Base-by-base conservation (phyloP, 1,140 invertebrate species). In the Neodiprion virginianus region DNA sequence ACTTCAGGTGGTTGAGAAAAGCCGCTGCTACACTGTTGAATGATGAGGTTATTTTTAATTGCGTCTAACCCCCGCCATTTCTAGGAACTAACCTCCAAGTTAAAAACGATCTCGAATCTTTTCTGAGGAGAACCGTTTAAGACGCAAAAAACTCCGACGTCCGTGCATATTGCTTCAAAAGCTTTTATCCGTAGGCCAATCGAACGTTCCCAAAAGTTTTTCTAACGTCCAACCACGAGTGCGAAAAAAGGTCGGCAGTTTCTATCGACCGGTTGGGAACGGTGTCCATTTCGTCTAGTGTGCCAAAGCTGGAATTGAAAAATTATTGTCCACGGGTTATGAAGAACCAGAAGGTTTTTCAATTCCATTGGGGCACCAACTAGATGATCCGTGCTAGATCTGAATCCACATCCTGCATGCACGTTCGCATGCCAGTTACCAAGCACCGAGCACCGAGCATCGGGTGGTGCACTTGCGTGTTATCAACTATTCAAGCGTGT, bases 1-100 rank as follows among this genome's bases (percentile, higher is more conserved):
- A 69, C 28, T 47, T 40, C 11, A 28, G 14, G 40, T 49, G 17
- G 14, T 71, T 48, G 69, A 17, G 28, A 66, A 71, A 69, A 23
- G 53, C 47, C 70, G 28, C 53, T 61, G 53, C 53, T n/a, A 2
- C 2, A 40, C 11, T 61, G 11, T 8, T 61, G 53, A 61, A 61
- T 61, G 53, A 61, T 61, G 53, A 61, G 2, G 53, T 61, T 61
- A 61, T 61, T 61, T 61, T 61, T 61, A 61, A 61, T 61, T 61
- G 53, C 53, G 53, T 61, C 8, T 61, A 61, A 61, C 53, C 53
- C 53, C 53, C 1, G 53, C 53, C 53, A 40, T 40, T 40, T 40
- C 28, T 1, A 40, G 28, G 1, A 61, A 61, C 53, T 61, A 61
- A 61, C 53, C 53, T 61, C 53, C 11, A 61, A 61, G 11, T 4